Evolutionary conservation across 2,113 vertebrate genomes (phyloP), one percentile per base, ranked within the genome.

Genomic region (Paedocypris sp.): DNA sequence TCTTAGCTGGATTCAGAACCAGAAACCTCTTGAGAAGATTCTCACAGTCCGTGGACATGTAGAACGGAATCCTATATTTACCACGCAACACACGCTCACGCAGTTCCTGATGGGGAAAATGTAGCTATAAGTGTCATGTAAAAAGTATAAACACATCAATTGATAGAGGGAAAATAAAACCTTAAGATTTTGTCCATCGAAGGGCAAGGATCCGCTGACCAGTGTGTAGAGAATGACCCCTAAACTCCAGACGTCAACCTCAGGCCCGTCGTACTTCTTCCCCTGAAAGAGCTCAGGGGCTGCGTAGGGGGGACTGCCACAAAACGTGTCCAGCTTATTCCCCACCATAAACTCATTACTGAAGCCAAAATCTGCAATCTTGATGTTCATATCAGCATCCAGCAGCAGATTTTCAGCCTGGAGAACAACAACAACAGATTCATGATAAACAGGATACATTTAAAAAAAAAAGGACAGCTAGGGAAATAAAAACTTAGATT

Each of bases 11-110:
- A 75, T 98, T 98, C 78, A 99, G 90, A 83, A 98, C 95, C 81
- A 99, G 83, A 80, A 99, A 99, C 72, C 94, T 93, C 66, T 97
- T 97, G 50, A 98, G 95, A 56, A 99, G 93, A 82, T 97, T 97
- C 88, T 99, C 95, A 79, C 95, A 99, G 87, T 99, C 95, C 41
- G 95, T 99, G 73, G 95, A 99, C 95, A 99, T 99, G 85, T 99
- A 99, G 86, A 99, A 99, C 26, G 95, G 94, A 76, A 99, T 98
- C 68, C 95, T 86, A 77, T 99, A 99, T 82, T 99, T 99, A 33
- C 95, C 95, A 58, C 95, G 81, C 51, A 99, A 85, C n/a, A 99
- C 95, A 41, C 94, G 86, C 71, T 98, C 94, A 67, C 95, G 87
- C 66, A 99, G 82, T 83, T 99, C 95, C 95, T 88, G 68, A n/a